These are phyloP conservation scores for Pseudomugil tenellus DNA, from an alignment of 2,797 vertebrate species.

Conservation along the genomic window DNA sequence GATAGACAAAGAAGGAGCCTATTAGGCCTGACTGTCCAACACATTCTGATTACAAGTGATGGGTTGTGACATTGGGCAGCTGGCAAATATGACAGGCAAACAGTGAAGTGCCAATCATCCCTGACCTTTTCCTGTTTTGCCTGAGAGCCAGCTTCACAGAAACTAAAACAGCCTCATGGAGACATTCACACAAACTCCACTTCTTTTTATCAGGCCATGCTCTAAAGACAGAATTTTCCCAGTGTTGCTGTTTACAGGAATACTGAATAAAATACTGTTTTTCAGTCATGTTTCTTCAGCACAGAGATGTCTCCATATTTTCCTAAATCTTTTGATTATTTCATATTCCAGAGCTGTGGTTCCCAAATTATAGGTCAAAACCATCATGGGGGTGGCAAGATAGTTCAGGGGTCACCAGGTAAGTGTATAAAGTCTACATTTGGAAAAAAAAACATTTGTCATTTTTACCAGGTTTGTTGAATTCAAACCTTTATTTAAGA, in stretches of 20 bases:
- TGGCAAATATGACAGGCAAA: constrained; percentile 58
- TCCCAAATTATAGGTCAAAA: no score
- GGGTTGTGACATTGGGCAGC: constrained; percentile 57
- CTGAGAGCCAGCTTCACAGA: constrained; percentile 43
- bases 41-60: constrained; percentile 54
- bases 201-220: neutral
- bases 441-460: no score
- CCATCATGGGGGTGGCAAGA: no score
- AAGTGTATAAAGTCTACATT: no score
- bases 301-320: no score
- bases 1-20: constrained; percentile 19
- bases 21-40: constrained; percentile 26
- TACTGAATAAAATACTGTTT: no score
- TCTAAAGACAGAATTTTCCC: neutral
- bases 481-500: no score
- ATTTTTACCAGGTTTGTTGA: no score
- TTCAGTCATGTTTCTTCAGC: no score
- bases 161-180: constrained; percentile 18
- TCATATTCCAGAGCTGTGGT: no score
- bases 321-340: no score
- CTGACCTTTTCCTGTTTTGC: constrained; percentile 43
- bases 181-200: constrained; percentile 8
- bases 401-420: no score
- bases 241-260: neutral
- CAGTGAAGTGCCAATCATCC: constrained; percentile 65